Percentiles rank a stretch among this genome's conserved stretches.
Evolutionary conservation across 2,113 vertebrate genomes (phyloP).

Genomic region (Petromus typicus): DNA sequence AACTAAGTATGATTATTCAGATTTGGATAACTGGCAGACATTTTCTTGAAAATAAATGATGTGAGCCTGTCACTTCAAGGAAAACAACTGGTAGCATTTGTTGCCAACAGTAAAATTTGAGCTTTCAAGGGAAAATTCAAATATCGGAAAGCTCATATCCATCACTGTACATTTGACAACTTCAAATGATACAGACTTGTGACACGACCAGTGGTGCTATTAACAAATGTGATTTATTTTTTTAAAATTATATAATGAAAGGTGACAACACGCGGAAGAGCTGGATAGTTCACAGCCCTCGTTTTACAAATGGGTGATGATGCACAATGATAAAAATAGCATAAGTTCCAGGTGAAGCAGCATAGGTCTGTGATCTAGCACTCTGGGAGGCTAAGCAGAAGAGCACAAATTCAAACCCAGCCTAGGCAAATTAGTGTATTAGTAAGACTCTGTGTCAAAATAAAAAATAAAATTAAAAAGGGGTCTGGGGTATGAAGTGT

Average conservation of each 20-base stretch:
- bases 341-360: background rate
- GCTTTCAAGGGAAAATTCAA: constrained; percentile 75
- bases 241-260: constrained; percentile 53
- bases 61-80: constrained; percentile 65
- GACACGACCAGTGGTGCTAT: constrained; percentile 41
- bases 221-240: constrained; percentile 53
- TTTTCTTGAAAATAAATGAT: constrained; percentile 75
- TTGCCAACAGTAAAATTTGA: constrained; percentile 61
- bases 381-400: background rate
- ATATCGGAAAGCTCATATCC: constrained; percentile 68
- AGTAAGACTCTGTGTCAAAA: background rate
- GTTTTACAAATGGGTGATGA: constrained; percentile 38
- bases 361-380: background rate
- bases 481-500: background rate
- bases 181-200: constrained; percentile 63
- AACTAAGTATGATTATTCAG: constrained; percentile 62
- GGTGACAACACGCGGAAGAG: constrained; percentile 53
- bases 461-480: background rate
- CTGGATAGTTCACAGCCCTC: background rate
- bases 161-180: constrained; percentile 64
- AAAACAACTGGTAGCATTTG: constrained; percentile 69
- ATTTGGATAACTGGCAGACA: constrained; percentile 62
- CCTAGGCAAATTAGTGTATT: background rate
- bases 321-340: constrained; percentile 5
- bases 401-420: background rate